Conservation (phyloP, 2,888 invertebrate genomes). For the Hypsopygia costalis region DNA sequence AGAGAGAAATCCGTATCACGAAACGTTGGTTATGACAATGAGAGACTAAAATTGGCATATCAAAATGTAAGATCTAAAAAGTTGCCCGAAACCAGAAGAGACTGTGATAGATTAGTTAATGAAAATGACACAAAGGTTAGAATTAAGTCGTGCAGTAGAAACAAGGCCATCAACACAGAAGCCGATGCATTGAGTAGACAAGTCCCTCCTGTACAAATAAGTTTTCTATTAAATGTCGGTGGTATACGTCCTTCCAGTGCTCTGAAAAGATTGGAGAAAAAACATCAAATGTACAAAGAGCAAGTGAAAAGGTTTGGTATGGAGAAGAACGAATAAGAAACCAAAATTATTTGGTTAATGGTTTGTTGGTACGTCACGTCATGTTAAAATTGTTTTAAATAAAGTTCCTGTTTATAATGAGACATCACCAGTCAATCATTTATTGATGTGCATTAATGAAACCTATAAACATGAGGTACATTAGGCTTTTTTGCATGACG, state of each 20-base stretch:
- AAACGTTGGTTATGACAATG: slow-evolving; percentile 14
- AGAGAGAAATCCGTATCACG: slow-evolving; percentile 18
- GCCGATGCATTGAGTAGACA: slow-evolving; percentile 14
- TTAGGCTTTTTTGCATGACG: too few relatives aligned
- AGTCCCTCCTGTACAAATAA: slow-evolving; percentile 56
- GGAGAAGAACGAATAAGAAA: slow-evolving; percentile 21
- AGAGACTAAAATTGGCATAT: slow-evolving; percentile 8
- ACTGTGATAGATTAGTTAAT: slow-evolving; percentile 14
- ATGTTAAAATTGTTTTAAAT: too few relatives aligned
- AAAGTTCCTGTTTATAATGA: slow-evolving; percentile 6
- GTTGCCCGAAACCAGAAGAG: slow-evolving; percentile 14
- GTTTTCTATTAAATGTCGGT: slow-evolving; percentile 59
- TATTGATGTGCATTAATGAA: slow-evolving; percentile 5
- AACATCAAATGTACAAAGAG: slow-evolving; percentile 66
- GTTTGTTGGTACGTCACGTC: slow-evolving; percentile 1
- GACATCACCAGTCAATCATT: slow-evolving; percentile 13
- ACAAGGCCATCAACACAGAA: slow-evolving; percentile 39
- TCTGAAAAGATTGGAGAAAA: slow-evolving; percentile 57
- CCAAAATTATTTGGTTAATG: not conserved
- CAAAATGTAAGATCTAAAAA: slow-evolving; percentile 12
- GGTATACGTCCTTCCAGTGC: slow-evolving; percentile 52
- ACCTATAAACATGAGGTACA: too few relatives aligned
- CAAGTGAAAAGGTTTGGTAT: slow-evolving; percentile 53
- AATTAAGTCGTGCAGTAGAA: slow-evolving; percentile 35
- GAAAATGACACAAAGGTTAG: slow-evolving; percentile 21